Base-by-base conservation (phyloP, 2,113 vertebrate genomes). In the Cheirogaleus medius region DNA sequence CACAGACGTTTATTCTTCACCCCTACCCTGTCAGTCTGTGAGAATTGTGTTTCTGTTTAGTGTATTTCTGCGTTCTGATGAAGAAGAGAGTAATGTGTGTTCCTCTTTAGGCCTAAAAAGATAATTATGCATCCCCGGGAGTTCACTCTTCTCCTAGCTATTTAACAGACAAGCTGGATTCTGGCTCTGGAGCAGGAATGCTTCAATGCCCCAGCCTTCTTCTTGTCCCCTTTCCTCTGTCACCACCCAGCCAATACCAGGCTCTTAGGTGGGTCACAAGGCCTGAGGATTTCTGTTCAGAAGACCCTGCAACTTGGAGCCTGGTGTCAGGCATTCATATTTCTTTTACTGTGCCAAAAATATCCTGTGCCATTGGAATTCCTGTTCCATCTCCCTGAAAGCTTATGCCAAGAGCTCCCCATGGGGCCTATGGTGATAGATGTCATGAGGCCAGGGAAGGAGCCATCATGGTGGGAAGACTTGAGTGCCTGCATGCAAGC, bases 341-440 rank as follows among this genome's bases (percentile, higher is more conserved):
- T 98, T 97, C 94, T 98, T 98, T 97, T 97, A 93, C 84, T 76
- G 84, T 92, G 96, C 39, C 71, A 95, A 95, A 84, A 77, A 69
- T 87, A 91, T 80, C 49, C 64, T 13, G 54, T 96, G 95, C 92
- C 95, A 96, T 95, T 98, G 97, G 97, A 94, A 97, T 97, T 98
- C 93, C 95, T 96, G 90, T 97, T 98, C 94, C 78, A 86, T 97
- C 71, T 95, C 71, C 90, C 92, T 97, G 93, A 96, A 98, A 98
- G 96, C 71, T 97, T 98, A 85, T 91, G 76, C 97, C 98, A 97
- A 97, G 96, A 97, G 83, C 98, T 92, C 97, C 98, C 96, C 89
- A 97, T 95, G 91, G 68, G 95, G 97, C 69, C 85, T 96, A 66
- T 95, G 97, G 96, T 97, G 83, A 96, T 98, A 82, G 64, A 94